phyloP scores from a whole-genome alignment of 2,113 vertebrate species.

The Cisticola juncidis region DNA sequence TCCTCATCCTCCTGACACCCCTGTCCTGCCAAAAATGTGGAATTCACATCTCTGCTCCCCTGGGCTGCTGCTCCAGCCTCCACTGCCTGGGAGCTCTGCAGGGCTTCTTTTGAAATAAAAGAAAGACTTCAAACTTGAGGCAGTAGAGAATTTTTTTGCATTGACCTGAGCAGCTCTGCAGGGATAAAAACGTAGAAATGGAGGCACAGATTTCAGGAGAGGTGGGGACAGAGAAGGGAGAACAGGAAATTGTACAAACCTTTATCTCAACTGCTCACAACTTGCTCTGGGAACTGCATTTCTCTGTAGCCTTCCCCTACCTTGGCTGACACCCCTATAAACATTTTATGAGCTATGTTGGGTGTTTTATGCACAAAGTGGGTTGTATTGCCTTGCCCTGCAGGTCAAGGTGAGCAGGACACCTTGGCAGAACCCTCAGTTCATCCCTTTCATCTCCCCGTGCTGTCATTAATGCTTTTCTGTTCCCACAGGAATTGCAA shows the following conservation, averaged over 20 bases:
- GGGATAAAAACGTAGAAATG: not conserved
- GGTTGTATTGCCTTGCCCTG: not conserved
- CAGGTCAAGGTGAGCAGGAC: conserved; percentile 52
- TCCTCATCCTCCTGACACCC: not conserved
- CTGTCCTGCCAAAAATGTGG: not conserved
- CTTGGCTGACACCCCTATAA: conserved; percentile 36
- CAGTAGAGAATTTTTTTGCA: not conserved
- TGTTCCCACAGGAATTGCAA: conserved; percentile 44
- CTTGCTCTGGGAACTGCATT: not conserved
- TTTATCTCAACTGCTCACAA: not conserved
- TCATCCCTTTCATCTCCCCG: conserved; percentile 57
- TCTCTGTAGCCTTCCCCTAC: not conserved
- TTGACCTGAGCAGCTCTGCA: not conserved
- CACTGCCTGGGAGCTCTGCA: not conserved
- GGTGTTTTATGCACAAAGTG: conserved; percentile 46
- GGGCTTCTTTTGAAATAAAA: not conserved
- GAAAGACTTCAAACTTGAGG: not conserved
- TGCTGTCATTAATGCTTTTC: conserved; percentile 51
- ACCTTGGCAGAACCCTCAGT: conserved; percentile 26
- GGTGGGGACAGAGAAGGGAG: not conserved
- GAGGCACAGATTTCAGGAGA: not conserved
- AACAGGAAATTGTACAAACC: conserved; percentile 13
- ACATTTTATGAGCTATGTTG: conserved; percentile 54
- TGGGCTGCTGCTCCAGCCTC: not conserved
- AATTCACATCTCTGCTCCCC: not conserved